phyloP scores from a whole-genome alignment of 2,113 vertebrate species.

The Enhydra lutris region DNA sequence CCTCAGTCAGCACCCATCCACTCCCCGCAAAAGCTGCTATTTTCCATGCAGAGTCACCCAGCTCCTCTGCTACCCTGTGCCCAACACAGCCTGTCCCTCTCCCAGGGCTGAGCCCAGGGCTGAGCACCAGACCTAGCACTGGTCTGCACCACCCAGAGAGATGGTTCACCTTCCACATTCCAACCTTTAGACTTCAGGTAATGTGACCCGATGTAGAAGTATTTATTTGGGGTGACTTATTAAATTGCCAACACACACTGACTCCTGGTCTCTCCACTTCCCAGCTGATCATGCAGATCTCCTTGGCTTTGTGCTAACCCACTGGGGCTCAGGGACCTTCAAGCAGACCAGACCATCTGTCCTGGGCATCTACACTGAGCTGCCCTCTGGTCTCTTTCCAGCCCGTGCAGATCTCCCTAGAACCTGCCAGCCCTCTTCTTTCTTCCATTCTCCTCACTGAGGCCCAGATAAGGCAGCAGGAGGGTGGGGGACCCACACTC shows the following conservation, averaged over 20 bases:
- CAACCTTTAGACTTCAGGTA: background rate
- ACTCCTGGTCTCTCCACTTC: background rate
- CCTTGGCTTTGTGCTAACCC: background rate
- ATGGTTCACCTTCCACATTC: background rate
- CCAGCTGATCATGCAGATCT: background rate
- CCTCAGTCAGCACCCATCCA: background rate
- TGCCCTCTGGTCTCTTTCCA: background rate
- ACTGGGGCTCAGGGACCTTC: no score
- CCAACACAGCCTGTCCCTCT: background rate
- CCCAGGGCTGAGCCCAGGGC: no score
- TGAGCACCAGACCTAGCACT: background rate
- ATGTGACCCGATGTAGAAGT: background rate
- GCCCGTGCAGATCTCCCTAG: background rate
- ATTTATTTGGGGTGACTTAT: background rate
- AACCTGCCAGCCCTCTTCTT: background rate
- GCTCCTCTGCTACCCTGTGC: background rate
- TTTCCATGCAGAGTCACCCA: background rate
- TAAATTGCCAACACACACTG: background rate
- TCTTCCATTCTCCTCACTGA: background rate
- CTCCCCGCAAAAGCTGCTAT: no score
- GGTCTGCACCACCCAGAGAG: background rate
- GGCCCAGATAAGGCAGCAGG: background rate
- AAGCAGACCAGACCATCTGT: background rate
- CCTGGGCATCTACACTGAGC: background rate
- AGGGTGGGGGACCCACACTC: background rate